phyloP scores from a whole-genome alignment of 2,113 vertebrate genomes.

The Pogona vitticeps region DNA sequence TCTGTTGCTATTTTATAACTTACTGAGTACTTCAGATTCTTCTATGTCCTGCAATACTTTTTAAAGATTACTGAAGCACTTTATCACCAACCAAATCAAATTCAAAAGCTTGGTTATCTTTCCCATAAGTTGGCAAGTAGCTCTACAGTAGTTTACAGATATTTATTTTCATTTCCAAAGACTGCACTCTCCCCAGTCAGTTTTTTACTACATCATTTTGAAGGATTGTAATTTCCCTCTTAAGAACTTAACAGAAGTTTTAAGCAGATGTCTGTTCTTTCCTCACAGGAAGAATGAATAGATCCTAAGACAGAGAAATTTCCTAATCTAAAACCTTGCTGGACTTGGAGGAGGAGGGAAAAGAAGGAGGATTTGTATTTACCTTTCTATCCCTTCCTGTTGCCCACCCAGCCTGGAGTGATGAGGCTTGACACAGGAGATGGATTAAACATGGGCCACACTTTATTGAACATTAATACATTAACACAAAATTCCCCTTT shows the following conservation, averaged over 20 bases:
- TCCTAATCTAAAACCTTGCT: background rate
- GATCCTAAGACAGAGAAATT: background rate
- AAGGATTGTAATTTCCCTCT: slow-evolving; percentile 39
- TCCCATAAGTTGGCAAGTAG: slow-evolving; percentile 34
- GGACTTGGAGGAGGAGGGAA: background rate
- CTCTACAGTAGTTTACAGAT: slow-evolving; percentile 51
- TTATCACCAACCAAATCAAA: slow-evolving; percentile 61
- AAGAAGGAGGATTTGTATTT: background rate
- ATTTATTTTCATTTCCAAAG: slow-evolving; percentile 53
- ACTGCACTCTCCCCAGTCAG: slow-evolving; percentile 11
- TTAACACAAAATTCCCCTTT: no score
- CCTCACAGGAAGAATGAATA: background rate
- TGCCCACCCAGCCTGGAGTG: no score
- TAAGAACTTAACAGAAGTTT: slow-evolving; percentile 48
- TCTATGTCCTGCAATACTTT: slow-evolving; percentile 27
- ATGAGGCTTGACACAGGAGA: no score
- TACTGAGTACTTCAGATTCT: slow-evolving; percentile 21
- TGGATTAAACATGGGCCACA: no score
- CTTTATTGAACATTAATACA: no score
- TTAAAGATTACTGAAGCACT: slow-evolving; percentile 35
- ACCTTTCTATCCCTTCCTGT: background rate
- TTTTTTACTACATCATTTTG: slow-evolving; percentile 48
- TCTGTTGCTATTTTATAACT: slow-evolving; percentile 45
- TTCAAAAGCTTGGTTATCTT: slow-evolving; percentile 55
- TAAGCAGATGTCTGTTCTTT: slow-evolving; percentile 19